Percentiles rank a stretch among this genome's conserved stretches.
phyloP scores from a whole-genome alignment of 2,888 invertebrate species.

The Chloroclystis v-ata region DNA sequence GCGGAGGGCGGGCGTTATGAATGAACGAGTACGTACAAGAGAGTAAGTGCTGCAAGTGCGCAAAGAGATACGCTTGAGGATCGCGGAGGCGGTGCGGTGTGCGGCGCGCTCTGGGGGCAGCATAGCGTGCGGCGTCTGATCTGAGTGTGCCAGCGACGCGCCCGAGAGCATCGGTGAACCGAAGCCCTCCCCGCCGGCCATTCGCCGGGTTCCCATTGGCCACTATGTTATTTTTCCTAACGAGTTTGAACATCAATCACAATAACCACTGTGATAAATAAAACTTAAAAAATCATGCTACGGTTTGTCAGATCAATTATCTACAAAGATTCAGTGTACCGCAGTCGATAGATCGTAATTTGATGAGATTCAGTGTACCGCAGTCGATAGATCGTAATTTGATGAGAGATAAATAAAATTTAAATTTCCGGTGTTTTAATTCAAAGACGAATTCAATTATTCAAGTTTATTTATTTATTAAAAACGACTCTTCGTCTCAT shows the following conservation, averaged over 20 bases:
- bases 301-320: slow-evolving; percentile 1
- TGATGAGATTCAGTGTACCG: no score
- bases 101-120: slow-evolving; percentile 68
- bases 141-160: slow-evolving; percentile 48
- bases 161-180: slow-evolving; percentile 31
- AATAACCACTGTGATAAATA: slow-evolving; percentile 16
- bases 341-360: no score
- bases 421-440: no score
- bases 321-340: no score
- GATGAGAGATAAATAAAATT: no score
- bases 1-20: slow-evolving; percentile 59
- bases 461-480: no score
- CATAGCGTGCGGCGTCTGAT: slow-evolving; percentile 64
- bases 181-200: slow-evolving; percentile 51
- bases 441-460: no score
- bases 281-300: slow-evolving; percentile 10
- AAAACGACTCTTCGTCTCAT: no score
- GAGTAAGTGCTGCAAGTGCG: slow-evolving; percentile 70
- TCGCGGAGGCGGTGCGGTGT: slow-evolving; percentile 64
- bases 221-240: slow-evolving; percentile 34
- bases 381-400: no score
- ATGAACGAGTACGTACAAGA: slow-evolving; percentile 74
- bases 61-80: slow-evolving; percentile 66
- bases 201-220: slow-evolving; percentile 37
- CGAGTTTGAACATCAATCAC: slow-evolving; percentile 26